A percentile compares a stretch with the other conserved stretches of the same genome.
Conservation (phyloP, 2,113 vertebrate species). For the Perca fluviatilis region DNA sequence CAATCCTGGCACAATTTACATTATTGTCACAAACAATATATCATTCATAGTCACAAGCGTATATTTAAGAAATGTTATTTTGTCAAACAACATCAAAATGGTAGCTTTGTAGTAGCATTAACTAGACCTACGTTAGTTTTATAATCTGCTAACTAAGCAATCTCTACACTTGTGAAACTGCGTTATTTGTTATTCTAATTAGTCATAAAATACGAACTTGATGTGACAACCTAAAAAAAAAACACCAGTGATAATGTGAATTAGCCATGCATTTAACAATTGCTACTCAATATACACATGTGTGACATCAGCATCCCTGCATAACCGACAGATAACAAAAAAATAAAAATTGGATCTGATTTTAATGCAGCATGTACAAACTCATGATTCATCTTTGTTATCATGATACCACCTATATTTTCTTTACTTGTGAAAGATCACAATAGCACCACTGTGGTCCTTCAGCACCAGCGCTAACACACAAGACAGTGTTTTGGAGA, state of each 20-base stretch:
- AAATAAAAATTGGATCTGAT: constrained; percentile 53
- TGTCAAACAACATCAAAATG: not conserved
- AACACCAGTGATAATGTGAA: not conserved
- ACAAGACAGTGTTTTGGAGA: not conserved
- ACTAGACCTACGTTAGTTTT: not conserved
- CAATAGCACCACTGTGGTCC: not conserved
- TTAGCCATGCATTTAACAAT: not conserved
- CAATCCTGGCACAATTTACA: not conserved
- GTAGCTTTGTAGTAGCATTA: not conserved
- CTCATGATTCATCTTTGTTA: constrained; percentile 23
- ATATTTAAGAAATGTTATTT: not conserved
- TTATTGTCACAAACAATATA: constrained; percentile 1
- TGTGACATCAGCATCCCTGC: not conserved
- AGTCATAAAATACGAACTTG: not conserved
- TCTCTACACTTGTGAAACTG: not conserved
- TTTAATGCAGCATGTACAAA: constrained; percentile 43
- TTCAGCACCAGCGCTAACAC: constrained; percentile 42
- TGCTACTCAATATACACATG: too few relatives aligned
- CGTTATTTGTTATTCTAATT: not conserved
- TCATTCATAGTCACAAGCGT: not conserved
- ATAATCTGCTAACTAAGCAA: not conserved
- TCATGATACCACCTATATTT: not conserved
- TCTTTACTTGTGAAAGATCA: constrained; percentile 1
- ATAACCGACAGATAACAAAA: not conserved
- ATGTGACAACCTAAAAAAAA: not conserved